These are phyloP conservation scores for Karalla daura DNA, from an alignment of 2,797 vertebrate species.

Conservation along the genomic window DNA sequence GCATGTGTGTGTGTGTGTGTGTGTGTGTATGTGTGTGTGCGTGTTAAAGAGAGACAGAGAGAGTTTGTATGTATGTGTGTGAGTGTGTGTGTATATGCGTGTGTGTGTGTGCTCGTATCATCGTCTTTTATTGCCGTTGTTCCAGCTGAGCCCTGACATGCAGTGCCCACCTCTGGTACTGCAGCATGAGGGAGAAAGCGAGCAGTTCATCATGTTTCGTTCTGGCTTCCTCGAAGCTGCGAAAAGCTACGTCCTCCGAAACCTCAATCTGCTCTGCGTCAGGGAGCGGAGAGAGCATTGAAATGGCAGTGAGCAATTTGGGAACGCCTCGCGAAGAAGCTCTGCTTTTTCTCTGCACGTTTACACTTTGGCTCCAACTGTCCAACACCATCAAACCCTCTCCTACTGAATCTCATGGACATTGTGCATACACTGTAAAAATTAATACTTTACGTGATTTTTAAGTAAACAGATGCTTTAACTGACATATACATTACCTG, in stretches of 20 bases:
- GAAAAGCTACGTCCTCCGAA: slow-evolving; percentile 60
- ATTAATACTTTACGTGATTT: no score
- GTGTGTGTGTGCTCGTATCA: slow-evolving; percentile 18
- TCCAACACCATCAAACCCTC: slow-evolving; percentile 11
- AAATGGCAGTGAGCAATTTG: slow-evolving; percentile 50
- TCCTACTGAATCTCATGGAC: slow-evolving; percentile 14
- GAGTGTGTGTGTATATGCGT: slow-evolving; percentile 31
- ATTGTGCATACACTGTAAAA: no score
- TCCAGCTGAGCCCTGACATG: slow-evolving; percentile 61
- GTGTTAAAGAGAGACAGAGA: no score
- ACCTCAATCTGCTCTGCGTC: slow-evolving; percentile 61
- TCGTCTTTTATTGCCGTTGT: slow-evolving; percentile 41
- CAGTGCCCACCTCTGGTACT: slow-evolving; percentile 63
- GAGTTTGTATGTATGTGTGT: no score
- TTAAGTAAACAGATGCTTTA: no score
- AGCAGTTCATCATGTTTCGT: slow-evolving; percentile 55
- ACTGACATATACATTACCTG: no score
- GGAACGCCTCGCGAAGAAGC: slow-evolving; percentile 14
- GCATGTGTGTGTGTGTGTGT: slow-evolving; percentile 28
- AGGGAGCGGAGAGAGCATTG: slow-evolving; percentile 37
- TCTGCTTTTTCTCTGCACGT: slow-evolving; percentile 46
- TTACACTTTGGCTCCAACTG: slow-evolving; percentile 15
- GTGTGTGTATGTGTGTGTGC: slow-evolving; percentile 22
- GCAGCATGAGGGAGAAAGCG: slow-evolving; percentile 21
- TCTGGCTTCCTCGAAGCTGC: slow-evolving; percentile 47